Evolutionary conservation across 2,113 vertebrate species (phyloP).

Genomic region (Gracilinanus agilis): DNA sequence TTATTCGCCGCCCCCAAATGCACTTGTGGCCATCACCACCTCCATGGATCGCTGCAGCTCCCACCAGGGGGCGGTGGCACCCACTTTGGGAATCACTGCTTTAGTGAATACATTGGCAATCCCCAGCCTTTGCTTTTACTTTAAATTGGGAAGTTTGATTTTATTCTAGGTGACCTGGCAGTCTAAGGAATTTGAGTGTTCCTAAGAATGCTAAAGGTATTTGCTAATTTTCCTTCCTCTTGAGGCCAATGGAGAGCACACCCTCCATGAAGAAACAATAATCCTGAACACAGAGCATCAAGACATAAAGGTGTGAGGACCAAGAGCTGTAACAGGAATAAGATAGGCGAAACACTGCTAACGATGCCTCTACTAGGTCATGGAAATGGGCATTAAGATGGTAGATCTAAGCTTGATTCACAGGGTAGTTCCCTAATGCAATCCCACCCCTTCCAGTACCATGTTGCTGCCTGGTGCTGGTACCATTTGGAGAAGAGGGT

Average conservation of each 20-base stretch:
- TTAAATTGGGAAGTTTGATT: background rate
- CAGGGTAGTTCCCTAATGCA: background rate
- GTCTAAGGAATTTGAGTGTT: background rate
- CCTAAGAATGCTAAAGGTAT: fast-evolving
- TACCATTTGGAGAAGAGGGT: background rate
- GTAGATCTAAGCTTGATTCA: background rate
- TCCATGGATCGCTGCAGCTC: too few species aligned
- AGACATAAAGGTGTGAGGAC: fast-evolving
- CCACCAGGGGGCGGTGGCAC: too few species aligned
- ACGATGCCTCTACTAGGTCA: background rate
- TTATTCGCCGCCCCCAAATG: too few species aligned
- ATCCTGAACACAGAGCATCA: background rate
- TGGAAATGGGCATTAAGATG: background rate
- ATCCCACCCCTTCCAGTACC: background rate
- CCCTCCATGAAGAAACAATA: background rate
- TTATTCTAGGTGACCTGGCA: fast-evolving
- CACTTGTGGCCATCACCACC: too few species aligned
- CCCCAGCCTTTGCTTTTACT: background rate
- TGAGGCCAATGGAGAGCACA: background rate
- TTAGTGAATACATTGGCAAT: background rate
- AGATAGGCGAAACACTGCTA: background rate
- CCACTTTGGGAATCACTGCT: too few species aligned
- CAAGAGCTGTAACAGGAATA: background rate
- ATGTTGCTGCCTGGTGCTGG: background rate
- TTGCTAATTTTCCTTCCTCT: background rate